These are phyloP conservation scores for Enhydra lutris DNA, from an alignment of 2,113 vertebrate genomes.

Conservation along the genomic window DNA sequence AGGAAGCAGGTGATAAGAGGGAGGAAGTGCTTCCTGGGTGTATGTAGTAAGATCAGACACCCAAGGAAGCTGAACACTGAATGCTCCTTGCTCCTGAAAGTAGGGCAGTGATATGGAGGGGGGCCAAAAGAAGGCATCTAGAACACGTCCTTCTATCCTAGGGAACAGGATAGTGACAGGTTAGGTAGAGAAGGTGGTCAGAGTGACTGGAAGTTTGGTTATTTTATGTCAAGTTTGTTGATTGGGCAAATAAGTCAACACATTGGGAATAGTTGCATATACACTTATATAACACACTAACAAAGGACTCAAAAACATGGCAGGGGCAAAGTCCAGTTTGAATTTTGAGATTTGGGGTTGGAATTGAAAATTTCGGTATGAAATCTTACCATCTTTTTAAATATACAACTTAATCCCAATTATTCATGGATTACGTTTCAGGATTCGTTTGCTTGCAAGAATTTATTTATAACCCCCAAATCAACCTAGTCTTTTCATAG, in stretches of 20 bases:
- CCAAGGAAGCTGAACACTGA: too few relatives aligned
- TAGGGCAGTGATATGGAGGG: not conserved
- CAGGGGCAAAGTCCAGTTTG: not conserved
- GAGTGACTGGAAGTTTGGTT: not conserved
- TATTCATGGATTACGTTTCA: not conserved
- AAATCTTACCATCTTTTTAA: not conserved
- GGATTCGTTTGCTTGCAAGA: not conserved
- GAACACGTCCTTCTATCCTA: not conserved
- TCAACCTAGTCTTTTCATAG: not conserved
- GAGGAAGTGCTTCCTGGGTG: not conserved
- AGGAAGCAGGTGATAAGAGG: not conserved
- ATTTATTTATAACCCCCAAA: not conserved
- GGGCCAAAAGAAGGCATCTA: not conserved
- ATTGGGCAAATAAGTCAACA: not conserved
- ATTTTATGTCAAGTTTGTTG: not conserved
- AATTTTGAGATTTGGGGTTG: not conserved
- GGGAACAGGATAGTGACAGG: not conserved
- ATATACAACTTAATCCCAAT: not conserved
- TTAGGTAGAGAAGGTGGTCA: not conserved
- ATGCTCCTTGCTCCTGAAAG: too few relatives aligned
- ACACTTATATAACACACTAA: not conserved
- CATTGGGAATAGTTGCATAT: not conserved
- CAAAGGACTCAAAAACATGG: not conserved
- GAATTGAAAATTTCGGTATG: not conserved
- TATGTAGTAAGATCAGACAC: not conserved